Base-by-base conservation (phyloP, 2,888 invertebrate species). In the Pristionchus maxplancki region DNA sequence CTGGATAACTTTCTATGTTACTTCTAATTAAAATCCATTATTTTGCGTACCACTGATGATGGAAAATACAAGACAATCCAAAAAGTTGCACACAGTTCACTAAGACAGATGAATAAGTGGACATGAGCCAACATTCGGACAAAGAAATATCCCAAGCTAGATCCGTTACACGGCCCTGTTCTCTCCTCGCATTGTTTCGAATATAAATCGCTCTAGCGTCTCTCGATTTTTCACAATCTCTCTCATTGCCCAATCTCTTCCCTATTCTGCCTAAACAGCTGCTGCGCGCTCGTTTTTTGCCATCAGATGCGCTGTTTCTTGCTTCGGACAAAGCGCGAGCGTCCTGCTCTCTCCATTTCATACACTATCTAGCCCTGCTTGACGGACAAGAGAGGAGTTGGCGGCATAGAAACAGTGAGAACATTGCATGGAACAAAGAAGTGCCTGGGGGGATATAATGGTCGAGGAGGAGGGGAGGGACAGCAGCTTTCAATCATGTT, bases 221-320 rank as follows among this genome's bases (percentile, higher is more conserved):
- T 71, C 71, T 40, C 37, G 8, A 37, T 71, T 37, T n/a, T n/a
- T 34, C 24, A 13, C 71, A 2, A 4, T 15, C 37, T 71, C 17
- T 71, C 71, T 71, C 20, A 17, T 8, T 20, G 17, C 71, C 17
- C 71, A 34, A 6, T 34, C 17, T 15, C 64, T 31, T 67, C 34
- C 71, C 8, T 17, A 2, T 71, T 37, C 24, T 34, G 37, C 37
- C 15, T 71, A 17, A 0, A 3, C 71, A 71, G 34, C 71, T 71
- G 71, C 71, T 37, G 71, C 8, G 34, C 31, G 20, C 71, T 71
- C 37, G 71, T 71, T 71, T 71, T 71, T 71, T 71, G 71, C 37
- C 71, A 71, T 37, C 71, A 4, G 5, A 28, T 6, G 37, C 15
- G 28, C 31, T 71, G 71, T 71, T 71, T 13, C 71, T 71, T 71